Evolutionary conservation across 2,888 invertebrate genomes (phyloP).

Genomic region (Hypercompe scribonia): DNA sequence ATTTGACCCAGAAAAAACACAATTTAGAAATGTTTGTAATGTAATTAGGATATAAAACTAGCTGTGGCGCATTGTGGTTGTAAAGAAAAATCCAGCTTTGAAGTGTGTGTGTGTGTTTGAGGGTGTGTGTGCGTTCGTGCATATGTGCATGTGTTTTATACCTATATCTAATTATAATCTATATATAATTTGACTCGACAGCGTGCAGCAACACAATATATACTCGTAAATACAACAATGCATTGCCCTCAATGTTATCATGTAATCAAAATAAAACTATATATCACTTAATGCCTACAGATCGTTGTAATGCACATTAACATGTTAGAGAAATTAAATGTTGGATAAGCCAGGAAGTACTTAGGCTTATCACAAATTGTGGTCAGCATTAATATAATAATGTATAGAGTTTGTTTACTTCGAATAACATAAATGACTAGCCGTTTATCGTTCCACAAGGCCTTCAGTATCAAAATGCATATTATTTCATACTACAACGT

Average conservation of each 20-base stretch:
- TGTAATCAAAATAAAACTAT: background rate
- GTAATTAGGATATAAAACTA: too few species aligned
- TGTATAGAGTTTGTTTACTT: conserved; percentile 13
- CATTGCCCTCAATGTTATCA: background rate
- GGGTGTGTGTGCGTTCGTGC: too few species aligned
- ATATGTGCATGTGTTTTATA: too few species aligned
- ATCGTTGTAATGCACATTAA: background rate
- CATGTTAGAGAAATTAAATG: conserved; percentile 7
- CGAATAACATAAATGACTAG: background rate
- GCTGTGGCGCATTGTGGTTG: too few species aligned
- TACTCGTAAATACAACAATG: background rate
- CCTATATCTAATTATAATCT: too few species aligned
- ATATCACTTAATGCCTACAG: background rate
- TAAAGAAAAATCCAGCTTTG: too few species aligned
- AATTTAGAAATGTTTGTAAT: background rate
- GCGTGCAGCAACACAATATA: too few species aligned
- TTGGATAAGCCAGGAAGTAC: conserved; percentile 4
- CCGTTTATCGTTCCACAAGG: conserved; percentile 14
- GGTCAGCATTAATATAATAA: conserved; percentile 16
- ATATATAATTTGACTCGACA: too few species aligned
- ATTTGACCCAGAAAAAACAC: background rate
- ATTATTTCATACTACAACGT: background rate
- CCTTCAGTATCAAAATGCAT: background rate
- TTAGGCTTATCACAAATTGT: conserved; percentile 9
- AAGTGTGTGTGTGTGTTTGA: too few species aligned